Conservation (phyloP, 2,797 vertebrate species). For the Mormyrus hasselquistii region DNA sequence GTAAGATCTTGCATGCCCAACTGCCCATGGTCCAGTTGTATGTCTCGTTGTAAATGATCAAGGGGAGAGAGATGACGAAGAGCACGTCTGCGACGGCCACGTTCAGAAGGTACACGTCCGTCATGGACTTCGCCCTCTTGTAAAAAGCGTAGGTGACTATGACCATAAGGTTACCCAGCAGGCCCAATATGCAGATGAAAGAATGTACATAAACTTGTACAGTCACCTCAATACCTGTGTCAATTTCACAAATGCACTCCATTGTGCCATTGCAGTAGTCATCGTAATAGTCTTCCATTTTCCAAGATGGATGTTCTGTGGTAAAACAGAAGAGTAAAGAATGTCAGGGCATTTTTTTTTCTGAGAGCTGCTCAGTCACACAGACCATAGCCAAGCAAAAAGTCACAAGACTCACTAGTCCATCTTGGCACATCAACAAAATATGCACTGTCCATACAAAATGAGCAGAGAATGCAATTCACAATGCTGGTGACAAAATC, state of each 20-base stretch:
- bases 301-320: background rate
- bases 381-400: background rate
- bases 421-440: background rate
- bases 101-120: conserved; percentile 81
- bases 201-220: conserved; percentile 58
- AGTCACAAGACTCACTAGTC: background rate
- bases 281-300: background rate
- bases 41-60: conserved; percentile 73
- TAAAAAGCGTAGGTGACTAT: conserved; percentile 78
- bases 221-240: conserved; percentile 21
- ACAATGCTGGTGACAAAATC: background rate
- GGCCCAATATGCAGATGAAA: conserved; percentile 68
- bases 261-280: background rate
- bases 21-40: conserved; percentile 66
- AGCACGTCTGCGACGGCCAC: conserved; percentile 80
- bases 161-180: conserved; percentile 80
- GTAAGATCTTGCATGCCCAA: conserved; percentile 66
- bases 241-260: conserved; percentile 30
- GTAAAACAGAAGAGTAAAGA: background rate
- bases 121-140: conserved; percentile 80
- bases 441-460: background rate
- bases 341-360: background rate
- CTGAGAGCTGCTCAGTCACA: background rate
- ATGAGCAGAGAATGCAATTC: background rate
- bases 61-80: conserved; percentile 75